Conservation (phyloP, 2,797 vertebrate species). For the Xenops minutus region DNA sequence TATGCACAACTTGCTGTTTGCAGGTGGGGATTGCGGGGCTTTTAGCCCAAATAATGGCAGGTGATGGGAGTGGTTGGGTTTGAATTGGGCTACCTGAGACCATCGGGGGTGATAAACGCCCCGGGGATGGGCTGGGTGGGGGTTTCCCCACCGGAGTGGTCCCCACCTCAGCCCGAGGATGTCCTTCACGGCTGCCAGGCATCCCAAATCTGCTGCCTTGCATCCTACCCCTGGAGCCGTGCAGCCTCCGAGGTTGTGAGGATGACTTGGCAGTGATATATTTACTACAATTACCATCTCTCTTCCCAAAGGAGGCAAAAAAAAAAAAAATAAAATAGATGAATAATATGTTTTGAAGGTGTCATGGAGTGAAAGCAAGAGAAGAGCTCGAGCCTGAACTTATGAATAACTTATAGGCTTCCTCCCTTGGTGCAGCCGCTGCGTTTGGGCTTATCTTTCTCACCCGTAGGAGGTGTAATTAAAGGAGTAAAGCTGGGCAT, state of each 20-base stretch:
- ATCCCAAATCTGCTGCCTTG: not conserved
- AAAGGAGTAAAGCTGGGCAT: slow-evolving; percentile 37
- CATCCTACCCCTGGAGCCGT: not conserved
- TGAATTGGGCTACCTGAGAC: too few relatives aligned
- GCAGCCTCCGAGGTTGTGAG: not conserved
- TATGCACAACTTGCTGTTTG: rapidly evolving
- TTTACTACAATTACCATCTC: slow-evolving; percentile 56
- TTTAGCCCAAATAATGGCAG: not conserved
- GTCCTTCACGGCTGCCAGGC: not conserved
- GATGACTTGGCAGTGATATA: slow-evolving; percentile 57
- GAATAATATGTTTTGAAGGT: slow-evolving; percentile 69
- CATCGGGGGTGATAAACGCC: rapidly evolving
- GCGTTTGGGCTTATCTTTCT: slow-evolving; percentile 67
- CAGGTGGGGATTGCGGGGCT: rapidly evolving
- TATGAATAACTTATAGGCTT: slow-evolving; percentile 74
- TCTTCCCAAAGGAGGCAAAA: slow-evolving; percentile 30
- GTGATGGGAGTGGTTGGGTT: not conserved
- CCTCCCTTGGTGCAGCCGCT: slow-evolving; percentile 49
- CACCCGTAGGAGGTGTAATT: slow-evolving; percentile 59
- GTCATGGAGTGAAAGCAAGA: slow-evolving; percentile 56
- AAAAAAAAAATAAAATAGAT: slow-evolving; percentile 48
- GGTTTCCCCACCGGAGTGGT: rapidly evolving
- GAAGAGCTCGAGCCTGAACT: slow-evolving; percentile 56
- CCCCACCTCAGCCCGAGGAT: not conserved
- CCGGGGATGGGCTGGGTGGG: not conserved